Evolutionary conservation across 2,113 vertebrate species (phyloP).

Genomic region (Nothobranchius kuhntae): DNA sequence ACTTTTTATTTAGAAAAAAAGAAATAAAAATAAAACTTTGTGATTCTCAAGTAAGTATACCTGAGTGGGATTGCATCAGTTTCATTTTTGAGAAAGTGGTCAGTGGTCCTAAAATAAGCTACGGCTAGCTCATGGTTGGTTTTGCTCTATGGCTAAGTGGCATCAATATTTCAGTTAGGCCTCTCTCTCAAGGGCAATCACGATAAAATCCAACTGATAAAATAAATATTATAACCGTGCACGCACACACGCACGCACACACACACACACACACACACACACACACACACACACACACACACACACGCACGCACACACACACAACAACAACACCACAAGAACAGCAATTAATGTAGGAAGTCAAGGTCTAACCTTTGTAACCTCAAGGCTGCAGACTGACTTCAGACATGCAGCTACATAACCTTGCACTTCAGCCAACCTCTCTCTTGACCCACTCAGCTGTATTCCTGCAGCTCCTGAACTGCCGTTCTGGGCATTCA

Average conservation of each 20-base stretch:
- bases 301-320: background rate
- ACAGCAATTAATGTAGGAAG: slow-evolving; percentile 64
- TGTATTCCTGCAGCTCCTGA: slow-evolving; percentile 62
- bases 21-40: background rate
- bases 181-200: slow-evolving; percentile 43
- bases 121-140: slow-evolving; percentile 1
- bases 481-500: slow-evolving; percentile 50
- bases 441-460: slow-evolving; percentile 56
- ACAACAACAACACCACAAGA: background rate
- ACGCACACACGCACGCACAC: background rate
- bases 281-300: too few species aligned
- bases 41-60: background rate
- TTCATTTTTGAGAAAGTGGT: slow-evolving; percentile 24
- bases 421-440: slow-evolving; percentile 45
- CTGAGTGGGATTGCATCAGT: slow-evolving; percentile 1
- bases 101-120: slow-evolving; percentile 8
- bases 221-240: slow-evolving; percentile 41
- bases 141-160: slow-evolving; percentile 7
- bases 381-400: slow-evolving; percentile 37
- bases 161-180: slow-evolving; percentile 49
- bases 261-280: too few species aligned
- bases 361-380: slow-evolving; percentile 55
- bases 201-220: slow-evolving; percentile 12
- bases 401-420: slow-evolving; percentile 67
- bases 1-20: background rate